Conservation (phyloP, 2,888 invertebrate species). For the Drosophila mulleri region DNA sequence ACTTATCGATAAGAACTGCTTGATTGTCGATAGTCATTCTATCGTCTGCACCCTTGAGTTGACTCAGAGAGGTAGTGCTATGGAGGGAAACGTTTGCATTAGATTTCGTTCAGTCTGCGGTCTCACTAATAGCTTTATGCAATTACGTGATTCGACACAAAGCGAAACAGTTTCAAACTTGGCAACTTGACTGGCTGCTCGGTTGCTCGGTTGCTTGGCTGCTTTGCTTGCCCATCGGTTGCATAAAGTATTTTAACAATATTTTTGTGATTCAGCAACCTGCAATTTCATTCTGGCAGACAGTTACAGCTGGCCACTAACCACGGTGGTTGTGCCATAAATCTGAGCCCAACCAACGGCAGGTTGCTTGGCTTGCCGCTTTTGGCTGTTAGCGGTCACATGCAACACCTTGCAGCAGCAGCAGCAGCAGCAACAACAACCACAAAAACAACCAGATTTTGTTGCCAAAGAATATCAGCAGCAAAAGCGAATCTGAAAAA, state of each 20-base stretch:
- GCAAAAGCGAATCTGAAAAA: slow-evolving; percentile 63
- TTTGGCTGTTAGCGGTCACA: slow-evolving; percentile 55
- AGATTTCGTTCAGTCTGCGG: background rate
- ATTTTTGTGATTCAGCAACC: slow-evolving; percentile 28
- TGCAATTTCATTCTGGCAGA: slow-evolving; percentile 23
- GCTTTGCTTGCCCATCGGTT: slow-evolving; percentile 6
- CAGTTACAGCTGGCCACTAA: slow-evolving; percentile 32
- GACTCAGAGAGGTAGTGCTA: no score
- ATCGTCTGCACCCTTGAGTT: background rate
- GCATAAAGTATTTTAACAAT: slow-evolving; percentile 21
- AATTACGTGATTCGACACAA: slow-evolving; percentile 12
- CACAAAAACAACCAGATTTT: slow-evolving; percentile 26
- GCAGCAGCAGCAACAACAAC: slow-evolving; percentile 18
- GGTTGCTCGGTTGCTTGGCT: background rate
- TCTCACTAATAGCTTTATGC: slow-evolving; percentile 3
- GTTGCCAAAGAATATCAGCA: slow-evolving; percentile 35
- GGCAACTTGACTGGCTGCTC: background rate
- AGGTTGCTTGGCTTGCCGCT: slow-evolving; percentile 50
- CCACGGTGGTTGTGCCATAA: slow-evolving; percentile 26
- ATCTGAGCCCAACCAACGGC: slow-evolving; percentile 22
- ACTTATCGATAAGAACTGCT: background rate
- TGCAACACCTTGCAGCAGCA: slow-evolving; percentile 38
- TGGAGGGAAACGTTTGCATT: background rate
- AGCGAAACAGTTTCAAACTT: background rate
- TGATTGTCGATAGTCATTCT: background rate